These are phyloP conservation scores for Sphaerophoria taeniata DNA, from an alignment of 2,888 invertebrate species.

Conservation along the genomic window DNA sequence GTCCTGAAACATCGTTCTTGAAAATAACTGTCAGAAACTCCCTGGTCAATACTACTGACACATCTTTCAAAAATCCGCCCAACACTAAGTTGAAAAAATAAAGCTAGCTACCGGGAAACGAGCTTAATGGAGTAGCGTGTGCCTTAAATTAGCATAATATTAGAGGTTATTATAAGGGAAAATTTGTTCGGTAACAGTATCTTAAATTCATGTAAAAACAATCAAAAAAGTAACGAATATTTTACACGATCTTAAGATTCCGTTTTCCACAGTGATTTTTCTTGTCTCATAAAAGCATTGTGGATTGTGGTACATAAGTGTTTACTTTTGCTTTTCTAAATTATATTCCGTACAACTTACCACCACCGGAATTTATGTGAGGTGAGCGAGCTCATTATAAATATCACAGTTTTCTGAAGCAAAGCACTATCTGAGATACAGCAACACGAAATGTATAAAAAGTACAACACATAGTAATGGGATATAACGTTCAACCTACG, in stretches of 20 bases:
- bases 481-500: conserved; percentile 26
- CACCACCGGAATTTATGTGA: conserved; percentile 3
- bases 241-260: conserved; percentile 26
- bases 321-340: neutral
- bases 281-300: neutral
- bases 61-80: too few relatives aligned
- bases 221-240: conserved; percentile 14
- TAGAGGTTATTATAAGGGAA: too few relatives aligned
- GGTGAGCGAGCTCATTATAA: conserved; percentile 29
- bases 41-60: too few relatives aligned
- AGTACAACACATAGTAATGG: conserved; percentile 24
- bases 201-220: neutral
- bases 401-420: neutral
- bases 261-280: neutral
- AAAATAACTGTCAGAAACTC: too few relatives aligned
- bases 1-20: too few relatives aligned
- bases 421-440: neutral
- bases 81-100: too few relatives aligned
- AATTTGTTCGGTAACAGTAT: too few relatives aligned
- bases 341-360: neutral
- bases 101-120: too few relatives aligned
- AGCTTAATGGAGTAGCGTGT: too few relatives aligned
- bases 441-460: neutral
- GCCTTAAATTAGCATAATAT: too few relatives aligned
- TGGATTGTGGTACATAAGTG: neutral